phyloP scores from a whole-genome alignment of 2,113 vertebrate species.

The Aphelocoma coerulescens region DNA sequence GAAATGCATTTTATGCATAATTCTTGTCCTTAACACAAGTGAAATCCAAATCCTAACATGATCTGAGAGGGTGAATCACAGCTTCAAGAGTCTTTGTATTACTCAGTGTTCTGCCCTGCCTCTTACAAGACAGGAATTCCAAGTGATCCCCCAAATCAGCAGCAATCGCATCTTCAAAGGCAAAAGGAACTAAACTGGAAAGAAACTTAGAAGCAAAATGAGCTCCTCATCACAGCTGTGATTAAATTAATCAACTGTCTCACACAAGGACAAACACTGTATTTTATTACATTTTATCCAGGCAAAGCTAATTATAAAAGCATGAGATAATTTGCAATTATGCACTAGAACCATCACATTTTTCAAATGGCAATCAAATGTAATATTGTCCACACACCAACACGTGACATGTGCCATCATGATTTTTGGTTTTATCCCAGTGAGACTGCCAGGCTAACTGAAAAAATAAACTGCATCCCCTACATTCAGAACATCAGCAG shows the following conservation, averaged over 20 bases:
- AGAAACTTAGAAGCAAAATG: not conserved
- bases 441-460: not conserved
- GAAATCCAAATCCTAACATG: not conserved
- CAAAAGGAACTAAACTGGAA: not conserved
- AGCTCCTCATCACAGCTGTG: not conserved
- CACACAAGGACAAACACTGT: not conserved
- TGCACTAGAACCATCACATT: not conserved
- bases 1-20: not conserved
- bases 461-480: not conserved
- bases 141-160: not conserved
- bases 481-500: not conserved
- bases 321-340: not conserved
- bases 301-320: conserved; percentile 11
- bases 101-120: not conserved
- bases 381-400: not conserved
- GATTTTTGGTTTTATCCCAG: not conserved
- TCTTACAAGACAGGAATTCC: not conserved
- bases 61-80: not conserved
- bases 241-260: conserved; percentile 2
- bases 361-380: not conserved
- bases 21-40: not conserved
- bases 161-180: not conserved
- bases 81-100: not conserved
- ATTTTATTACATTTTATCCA: not conserved
- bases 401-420: accelerated